Evolutionary conservation across 2,113 vertebrate genomes (phyloP), one percentile per base, ranked within the genome.

Genomic region (Petrocephalus microphthalmus): DNA sequence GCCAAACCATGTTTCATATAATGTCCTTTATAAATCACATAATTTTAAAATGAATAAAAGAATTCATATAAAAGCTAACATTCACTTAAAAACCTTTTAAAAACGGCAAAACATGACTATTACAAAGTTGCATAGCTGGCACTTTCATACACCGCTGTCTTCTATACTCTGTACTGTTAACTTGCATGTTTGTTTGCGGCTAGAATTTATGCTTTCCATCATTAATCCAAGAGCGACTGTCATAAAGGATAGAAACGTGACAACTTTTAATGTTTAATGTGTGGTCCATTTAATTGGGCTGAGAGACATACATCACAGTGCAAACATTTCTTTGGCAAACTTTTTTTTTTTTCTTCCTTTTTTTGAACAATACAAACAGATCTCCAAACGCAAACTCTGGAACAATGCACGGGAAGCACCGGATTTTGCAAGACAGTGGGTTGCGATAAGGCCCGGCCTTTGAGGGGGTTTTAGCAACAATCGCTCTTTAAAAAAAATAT

Each of bases 291-390:
- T 93, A 94, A 93, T 95, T 93, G 92, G 94, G 92, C 93, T 87
- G 90, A 95, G 92, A 96, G 92, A 93, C 93, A 93, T 94, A 95
- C 93, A 94, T 94, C 93, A 94, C 95, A 96, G 95, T 96, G 95
- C 95, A 96, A 96, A 95, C 94, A 94, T 92, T 92, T 95, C 94
- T 96, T 96, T 96, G 95, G 95, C 94, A 95, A 94, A 95, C 93
- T 86, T 93, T 37, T 52, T 53, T 25, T 81, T 57, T 67, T 56
- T 4, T 64, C n/a, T 60, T 29, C 10, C 3, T 60, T 42, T 42
- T 81, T 42, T 81, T 78, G 4, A 81, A 96, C 93, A 95, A 95
- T 92, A 95, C 92, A 92, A 93, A 92, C 93, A 92, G 90, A 93
- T 91, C 91, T 89, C 93, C 93, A 89, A 92, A 88, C 89, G 86